Conservation (phyloP, 2,797 vertebrate species). For the Aplochiton taeniatus region DNA sequence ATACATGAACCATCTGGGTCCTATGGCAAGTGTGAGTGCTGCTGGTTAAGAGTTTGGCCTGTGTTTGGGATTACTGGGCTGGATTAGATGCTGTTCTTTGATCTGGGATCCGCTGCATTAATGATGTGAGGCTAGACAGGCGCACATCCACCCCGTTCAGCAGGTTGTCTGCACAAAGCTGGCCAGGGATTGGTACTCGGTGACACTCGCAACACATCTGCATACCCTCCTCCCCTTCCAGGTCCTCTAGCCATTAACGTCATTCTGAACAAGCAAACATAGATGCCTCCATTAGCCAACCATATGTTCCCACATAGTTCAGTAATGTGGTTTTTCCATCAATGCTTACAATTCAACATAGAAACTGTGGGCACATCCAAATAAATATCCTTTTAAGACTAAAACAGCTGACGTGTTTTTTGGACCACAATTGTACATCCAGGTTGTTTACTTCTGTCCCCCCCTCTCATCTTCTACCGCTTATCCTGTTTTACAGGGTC, state of each 20-base stretch:
- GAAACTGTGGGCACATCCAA: no score
- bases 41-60: conserved; percentile 14
- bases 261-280: conserved; percentile 36
- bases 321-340: neutral
- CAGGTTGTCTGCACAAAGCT: conserved; percentile 19
- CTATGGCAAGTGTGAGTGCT: conserved; percentile 12
- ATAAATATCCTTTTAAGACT: no score
- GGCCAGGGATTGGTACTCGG: conserved; percentile 32
- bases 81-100: conserved; percentile 40
- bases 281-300: conserved; percentile 1
- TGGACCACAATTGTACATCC: no score
- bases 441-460: no score
- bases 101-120: conserved; percentile 36
- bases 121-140: conserved; percentile 33
- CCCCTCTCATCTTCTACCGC: no score
- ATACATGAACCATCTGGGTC: conserved; percentile 36
- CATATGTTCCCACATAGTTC: neutral
- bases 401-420: no score
- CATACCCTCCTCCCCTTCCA: conserved; percentile 25
- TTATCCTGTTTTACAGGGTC: no score
- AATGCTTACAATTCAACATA: no score
- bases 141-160: conserved; percentile 33
- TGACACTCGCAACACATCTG: conserved; percentile 9
- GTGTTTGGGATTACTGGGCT: conserved; percentile 35
- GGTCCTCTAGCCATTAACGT: conserved; percentile 8